These are phyloP conservation scores for Telenomus remus DNA, from an alignment of 1,140 invertebrate species.

Conservation along the genomic window DNA sequence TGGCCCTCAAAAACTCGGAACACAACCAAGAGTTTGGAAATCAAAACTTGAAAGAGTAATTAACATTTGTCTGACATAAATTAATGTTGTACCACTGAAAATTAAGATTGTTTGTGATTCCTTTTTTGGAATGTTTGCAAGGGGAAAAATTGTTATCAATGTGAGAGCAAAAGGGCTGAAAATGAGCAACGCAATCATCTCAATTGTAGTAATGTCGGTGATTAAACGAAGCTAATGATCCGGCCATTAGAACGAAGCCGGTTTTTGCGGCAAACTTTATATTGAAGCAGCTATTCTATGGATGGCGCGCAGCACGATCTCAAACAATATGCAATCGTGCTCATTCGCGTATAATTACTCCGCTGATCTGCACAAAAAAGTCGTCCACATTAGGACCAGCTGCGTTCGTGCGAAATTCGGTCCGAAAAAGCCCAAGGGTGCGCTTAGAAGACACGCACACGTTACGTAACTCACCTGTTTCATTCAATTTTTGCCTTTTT, in stretches of 20 bases:
- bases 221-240: conserved; percentile 72
- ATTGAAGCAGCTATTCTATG: conserved; percentile 16
- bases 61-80: no score
- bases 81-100: no score
- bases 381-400: conserved; percentile 19
- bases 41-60: no score
- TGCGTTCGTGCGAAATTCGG: conserved; percentile 34
- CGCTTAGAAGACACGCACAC: conserved; percentile 14
- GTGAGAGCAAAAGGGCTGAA: conserved; percentile 2
- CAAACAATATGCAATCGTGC: conserved; percentile 49
- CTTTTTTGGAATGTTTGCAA: no score
- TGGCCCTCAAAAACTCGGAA: no score
- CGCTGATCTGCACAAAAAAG: conserved; percentile 48
- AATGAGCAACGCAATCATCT: conserved; percentile 52
- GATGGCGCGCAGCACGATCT: conserved; percentile 23
- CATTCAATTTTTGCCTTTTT: no score
- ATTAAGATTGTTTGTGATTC: no score
- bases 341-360: conserved; percentile 50
- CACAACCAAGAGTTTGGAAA: no score
- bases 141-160: no score
- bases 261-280: conserved; percentile 42
- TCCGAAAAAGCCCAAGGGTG: conserved; percentile 21
- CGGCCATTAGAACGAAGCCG: conserved; percentile 64
- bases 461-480: background rate
- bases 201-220: conserved; percentile 68